Base-by-base conservation (phyloP, 2,797 vertebrate species). In the Malurus leucopterus region DNA sequence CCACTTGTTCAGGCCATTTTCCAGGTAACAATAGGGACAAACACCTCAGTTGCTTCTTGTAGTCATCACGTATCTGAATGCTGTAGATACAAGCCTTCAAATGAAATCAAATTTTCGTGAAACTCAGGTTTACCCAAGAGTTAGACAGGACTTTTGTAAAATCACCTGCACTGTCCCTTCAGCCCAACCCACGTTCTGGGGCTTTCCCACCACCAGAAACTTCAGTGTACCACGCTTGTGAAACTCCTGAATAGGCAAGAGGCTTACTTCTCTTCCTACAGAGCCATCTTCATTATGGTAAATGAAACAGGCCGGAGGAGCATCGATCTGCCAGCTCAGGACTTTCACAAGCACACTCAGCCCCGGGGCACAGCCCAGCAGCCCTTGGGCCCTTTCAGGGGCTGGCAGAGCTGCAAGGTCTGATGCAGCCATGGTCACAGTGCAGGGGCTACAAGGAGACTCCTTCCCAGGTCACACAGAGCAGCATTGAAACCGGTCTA, bases 231-330 rank as follows among this genome's bases (percentile, higher is more conserved):
- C 58, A 84, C 11, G 1, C 70, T 91, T 95, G 30, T 95, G 93
- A 95, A 95, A 95, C 92, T 91, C 58, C 68, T 91, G 85, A 95
- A 91, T 78, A 93, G 74, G 80, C 90, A 74, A 92, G 92, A 93
- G 77, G 38, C 46, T 92, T 86, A 43, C 73, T 89, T 91, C 64
- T 71, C 89, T 88, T 94, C 83, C 83, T 92, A 81, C 91, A 0
- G 73, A 76, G 30, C 57, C 57, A 41, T 75, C 88, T 88, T 87
- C 43, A 16, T 61, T 78, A 73, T 89, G 68, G 46, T 93, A 92
- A 91, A 59, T 0, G 83, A 93, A 89, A 92, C 77, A 88, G 57
- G 44, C 61, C 84, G 51, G 27, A 89, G 83, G 70, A 91, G 64
- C 71, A 63, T 51, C 2, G 0, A 44, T 76, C 64, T 93, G 89